These are phyloP conservation scores for Loriculus beryllinus DNA, from an alignment of 2,797 vertebrate genomes.

Conservation along the genomic window DNA sequence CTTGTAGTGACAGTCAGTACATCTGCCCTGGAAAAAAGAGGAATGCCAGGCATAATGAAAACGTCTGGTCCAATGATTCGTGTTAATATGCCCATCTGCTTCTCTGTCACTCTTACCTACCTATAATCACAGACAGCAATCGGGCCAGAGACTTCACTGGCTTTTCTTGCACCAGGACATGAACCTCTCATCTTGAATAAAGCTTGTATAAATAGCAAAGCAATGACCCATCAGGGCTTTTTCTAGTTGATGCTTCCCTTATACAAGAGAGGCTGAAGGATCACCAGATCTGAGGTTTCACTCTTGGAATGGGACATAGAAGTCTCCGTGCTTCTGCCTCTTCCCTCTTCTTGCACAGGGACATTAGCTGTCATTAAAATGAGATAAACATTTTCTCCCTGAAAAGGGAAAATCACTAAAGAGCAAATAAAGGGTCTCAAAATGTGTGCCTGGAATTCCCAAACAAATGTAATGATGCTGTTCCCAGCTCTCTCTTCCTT, in stretches of 20 bases:
- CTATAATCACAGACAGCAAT: fast-evolving
- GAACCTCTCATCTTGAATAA: not conserved
- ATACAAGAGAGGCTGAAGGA: not conserved
- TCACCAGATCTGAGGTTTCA: not conserved
- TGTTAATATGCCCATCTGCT: constrained; percentile 20
- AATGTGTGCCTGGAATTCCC: not conserved
- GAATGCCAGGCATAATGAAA: not conserved
- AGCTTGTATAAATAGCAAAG: not conserved
- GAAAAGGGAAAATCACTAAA: not conserved
- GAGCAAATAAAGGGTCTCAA: not conserved
- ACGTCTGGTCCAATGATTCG: not conserved
- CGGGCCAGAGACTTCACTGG: not conserved
- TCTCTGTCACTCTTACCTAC: not conserved
- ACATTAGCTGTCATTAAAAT: no score
- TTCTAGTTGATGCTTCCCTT: not conserved
- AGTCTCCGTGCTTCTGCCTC: not conserved
- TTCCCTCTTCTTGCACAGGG: fast-evolving
- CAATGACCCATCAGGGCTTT: not conserved
- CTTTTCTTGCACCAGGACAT: fast-evolving
- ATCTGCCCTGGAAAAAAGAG: constrained; percentile 8
- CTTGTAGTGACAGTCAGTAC: not conserved
- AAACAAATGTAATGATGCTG: not conserved
- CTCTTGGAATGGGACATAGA: fast-evolving
- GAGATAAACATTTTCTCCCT: not conserved
- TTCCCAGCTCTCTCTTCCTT: not conserved